A percentile compares a stretch with the other conserved stretches of the same genome.
Conservation (phyloP, 2,888 invertebrate genomes). For the Clunio marinus region DNA sequence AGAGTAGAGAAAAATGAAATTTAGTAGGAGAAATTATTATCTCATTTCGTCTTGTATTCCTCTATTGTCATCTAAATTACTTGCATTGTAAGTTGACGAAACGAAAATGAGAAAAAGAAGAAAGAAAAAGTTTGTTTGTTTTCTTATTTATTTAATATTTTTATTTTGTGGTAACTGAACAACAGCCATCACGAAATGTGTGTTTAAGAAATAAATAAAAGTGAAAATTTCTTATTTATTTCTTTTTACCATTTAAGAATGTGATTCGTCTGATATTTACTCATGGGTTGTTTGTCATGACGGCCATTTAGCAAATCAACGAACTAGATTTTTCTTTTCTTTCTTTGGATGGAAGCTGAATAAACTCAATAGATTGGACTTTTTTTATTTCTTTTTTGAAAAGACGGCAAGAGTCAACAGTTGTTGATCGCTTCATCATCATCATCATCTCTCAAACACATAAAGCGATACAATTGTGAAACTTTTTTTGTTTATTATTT, state of each 20-base stretch:
- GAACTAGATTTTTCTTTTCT: slow-evolving; percentile 14
- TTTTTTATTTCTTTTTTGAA: no score
- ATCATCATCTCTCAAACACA: not conserved
- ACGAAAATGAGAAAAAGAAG: no score
- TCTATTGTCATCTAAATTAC: not conserved
- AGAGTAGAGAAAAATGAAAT: not conserved
- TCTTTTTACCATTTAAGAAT: slow-evolving; percentile 15
- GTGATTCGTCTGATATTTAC: slow-evolving; percentile 1
- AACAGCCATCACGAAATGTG: slow-evolving; percentile 15
- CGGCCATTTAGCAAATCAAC: slow-evolving; percentile 4
- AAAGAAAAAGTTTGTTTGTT: not conserved
- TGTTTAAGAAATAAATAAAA: slow-evolving; percentile 7
- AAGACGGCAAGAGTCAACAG: no score
- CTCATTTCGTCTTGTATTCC: not conserved
- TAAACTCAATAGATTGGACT: not conserved
- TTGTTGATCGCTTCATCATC: not conserved
- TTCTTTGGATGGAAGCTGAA: not conserved
- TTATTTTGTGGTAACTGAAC: not conserved
- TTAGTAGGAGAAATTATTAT: not conserved
- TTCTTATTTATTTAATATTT: slow-evolving; percentile 9
- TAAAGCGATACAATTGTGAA: not conserved
- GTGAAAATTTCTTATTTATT: slow-evolving; percentile 13
- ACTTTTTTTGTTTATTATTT: no score
- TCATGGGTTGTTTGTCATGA: not conserved
- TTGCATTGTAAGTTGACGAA: slow-evolving; percentile 4